A percentile compares a stretch with the other conserved stretches of the same genome.
These are phyloP conservation scores for Xylota segnis DNA, from an alignment of 2,888 invertebrate genomes.

Conservation along the genomic window DNA sequence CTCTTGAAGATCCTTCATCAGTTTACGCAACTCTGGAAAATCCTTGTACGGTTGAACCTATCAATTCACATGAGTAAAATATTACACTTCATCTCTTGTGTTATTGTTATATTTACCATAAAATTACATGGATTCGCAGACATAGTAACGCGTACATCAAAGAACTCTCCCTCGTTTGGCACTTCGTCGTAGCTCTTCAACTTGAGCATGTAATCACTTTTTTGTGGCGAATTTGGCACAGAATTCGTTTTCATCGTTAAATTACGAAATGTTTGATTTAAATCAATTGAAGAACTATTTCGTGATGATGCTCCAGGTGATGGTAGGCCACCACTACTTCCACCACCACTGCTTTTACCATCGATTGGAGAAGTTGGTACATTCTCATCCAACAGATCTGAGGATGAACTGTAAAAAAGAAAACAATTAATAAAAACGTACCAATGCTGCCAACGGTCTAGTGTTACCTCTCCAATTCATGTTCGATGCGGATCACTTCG, in stretches of 20 bases:
- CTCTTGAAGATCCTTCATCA: slow-evolving; percentile 89
- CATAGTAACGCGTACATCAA: slow-evolving; percentile 90
- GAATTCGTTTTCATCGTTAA: slow-evolving; percentile 77
- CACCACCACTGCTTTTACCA: slow-evolving; percentile 45
- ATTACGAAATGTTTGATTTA: slow-evolving; percentile 78
- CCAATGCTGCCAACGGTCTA: not conserved
- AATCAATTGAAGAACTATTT: slow-evolving; percentile 78
- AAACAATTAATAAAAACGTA: not conserved
- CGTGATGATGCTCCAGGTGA: slow-evolving; percentile 71
- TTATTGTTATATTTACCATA: slow-evolving; percentile 78
- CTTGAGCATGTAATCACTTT: slow-evolving; percentile 71
- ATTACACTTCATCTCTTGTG: not conserved
- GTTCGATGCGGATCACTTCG: slow-evolving; percentile 88
- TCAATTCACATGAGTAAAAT: slow-evolving; percentile 10
- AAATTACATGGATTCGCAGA: slow-evolving; percentile 89
- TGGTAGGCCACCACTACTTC: slow-evolving; percentile 37
- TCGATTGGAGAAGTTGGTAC: slow-evolving; percentile 41
- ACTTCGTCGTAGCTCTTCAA: slow-evolving; percentile 80
- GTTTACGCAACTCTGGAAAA: slow-evolving; percentile 84
- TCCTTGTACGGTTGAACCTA: slow-evolving; percentile 86
- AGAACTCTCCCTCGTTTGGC: slow-evolving; percentile 85
- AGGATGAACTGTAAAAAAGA: slow-evolving; percentile 42
- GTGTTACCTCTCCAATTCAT: slow-evolving; percentile 85
- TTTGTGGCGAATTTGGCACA: slow-evolving; percentile 80
- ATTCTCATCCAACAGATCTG: slow-evolving; percentile 67